Evolutionary conservation across 2,888 invertebrate genomes (phyloP).

Genomic region (Argyresthia albistria): DNA sequence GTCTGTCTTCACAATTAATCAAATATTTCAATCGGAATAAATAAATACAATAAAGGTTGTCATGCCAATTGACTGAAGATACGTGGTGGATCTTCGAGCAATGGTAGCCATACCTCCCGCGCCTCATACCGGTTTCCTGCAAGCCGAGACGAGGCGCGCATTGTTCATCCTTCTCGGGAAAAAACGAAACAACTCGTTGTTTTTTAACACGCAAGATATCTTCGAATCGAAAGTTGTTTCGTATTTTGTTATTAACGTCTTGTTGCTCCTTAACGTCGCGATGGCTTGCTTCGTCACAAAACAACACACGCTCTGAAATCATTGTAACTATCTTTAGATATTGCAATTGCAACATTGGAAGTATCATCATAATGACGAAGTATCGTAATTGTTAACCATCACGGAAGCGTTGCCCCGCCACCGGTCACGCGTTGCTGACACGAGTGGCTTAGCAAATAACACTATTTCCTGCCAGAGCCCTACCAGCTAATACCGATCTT

Average conservation of each 20-base stretch:
- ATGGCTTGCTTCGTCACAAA: background rate
- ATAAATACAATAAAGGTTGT: background rate
- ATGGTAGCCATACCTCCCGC: conserved; percentile 10
- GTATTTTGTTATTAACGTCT: conserved; percentile 5
- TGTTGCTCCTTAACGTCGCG: conserved; percentile 1
- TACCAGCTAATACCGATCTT: background rate
- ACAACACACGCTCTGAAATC: background rate
- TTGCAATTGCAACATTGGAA: background rate
- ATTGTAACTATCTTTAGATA: background rate
- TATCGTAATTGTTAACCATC: background rate
- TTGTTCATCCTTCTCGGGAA: conserved; percentile 58
- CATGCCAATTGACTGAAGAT: no score
- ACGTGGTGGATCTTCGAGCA: background rate
- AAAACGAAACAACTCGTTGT: conserved; percentile 46
- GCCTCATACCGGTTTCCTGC: conserved; percentile 52
- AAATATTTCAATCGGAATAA: background rate
- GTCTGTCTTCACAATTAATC: background rate
- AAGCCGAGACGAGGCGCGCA: conserved; percentile 37
- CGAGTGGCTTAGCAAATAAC: conserved; percentile 48
- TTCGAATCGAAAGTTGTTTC: conserved; percentile 9
- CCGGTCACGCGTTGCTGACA: conserved; percentile 45
- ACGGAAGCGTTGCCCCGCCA: conserved; percentile 34
- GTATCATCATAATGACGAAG: background rate
- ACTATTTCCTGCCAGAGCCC: conserved; percentile 32
- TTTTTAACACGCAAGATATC: conserved; percentile 26